Percentiles rank a stretch among this genome's conserved stretches.
phyloP scores from a whole-genome alignment of 2,797 vertebrate species.

The Astyanax mexicanus region DNA sequence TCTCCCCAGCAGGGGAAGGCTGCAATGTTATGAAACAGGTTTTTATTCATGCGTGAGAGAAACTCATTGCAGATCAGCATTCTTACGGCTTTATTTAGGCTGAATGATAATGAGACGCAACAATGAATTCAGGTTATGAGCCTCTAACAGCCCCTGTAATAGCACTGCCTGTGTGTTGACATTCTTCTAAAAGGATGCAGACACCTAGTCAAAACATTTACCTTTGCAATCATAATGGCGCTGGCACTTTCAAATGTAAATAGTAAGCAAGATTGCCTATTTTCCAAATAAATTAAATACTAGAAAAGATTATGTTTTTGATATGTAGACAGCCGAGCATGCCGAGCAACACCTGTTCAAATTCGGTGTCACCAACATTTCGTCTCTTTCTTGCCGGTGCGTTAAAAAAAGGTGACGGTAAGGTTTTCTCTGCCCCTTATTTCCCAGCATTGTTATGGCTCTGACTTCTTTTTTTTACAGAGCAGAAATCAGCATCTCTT shows the following conservation, averaged over 20 bases:
- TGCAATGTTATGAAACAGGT: constrained; percentile 47
- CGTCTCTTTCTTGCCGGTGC: neutral
- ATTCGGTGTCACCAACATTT: neutral
- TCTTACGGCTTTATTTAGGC: constrained; percentile 58
- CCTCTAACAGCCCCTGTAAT: constrained; percentile 54
- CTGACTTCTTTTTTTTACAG: constrained; percentile 11
- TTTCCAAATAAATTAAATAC: constrained; percentile 34
- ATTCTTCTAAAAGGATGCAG: constrained; percentile 50
- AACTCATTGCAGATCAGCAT: constrained; percentile 53
- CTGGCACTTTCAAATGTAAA: constrained; percentile 45
- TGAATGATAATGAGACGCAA: constrained; percentile 59
- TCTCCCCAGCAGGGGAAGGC: constrained; percentile 24
- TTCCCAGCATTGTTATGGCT: constrained; percentile 7
- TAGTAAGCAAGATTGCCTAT: constrained; percentile 27
- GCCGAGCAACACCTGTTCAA: neutral
- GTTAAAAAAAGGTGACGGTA: neutral
- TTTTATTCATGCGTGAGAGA: constrained; percentile 60
- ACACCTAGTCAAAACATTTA: constrained; percentile 58
- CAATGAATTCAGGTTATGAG: constrained; percentile 58
- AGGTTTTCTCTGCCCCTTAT: constrained; percentile 4
- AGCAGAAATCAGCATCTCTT: constrained; percentile 12
- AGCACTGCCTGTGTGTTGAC: constrained; percentile 49
- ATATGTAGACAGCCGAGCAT: constrained; percentile 26
- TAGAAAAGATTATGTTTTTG: constrained; percentile 31
- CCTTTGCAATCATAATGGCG: constrained; percentile 30